Conservation (phyloP, 2,113 vertebrate species). For the Saguinus imperator region DNA sequence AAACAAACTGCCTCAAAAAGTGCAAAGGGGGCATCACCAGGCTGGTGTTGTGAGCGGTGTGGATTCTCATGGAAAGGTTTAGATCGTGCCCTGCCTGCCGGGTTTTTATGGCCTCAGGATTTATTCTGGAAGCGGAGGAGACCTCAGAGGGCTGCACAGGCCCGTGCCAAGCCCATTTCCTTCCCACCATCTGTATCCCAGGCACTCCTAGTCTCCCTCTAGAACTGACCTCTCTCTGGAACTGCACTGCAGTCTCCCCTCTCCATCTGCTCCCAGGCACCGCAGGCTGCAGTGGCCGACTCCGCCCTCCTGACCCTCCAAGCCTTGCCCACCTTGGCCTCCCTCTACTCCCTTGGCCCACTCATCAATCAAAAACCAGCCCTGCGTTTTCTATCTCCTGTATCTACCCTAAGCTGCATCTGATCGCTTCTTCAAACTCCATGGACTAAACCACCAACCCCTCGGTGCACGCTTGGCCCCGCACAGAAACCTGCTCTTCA, state of each 20-base stretch:
- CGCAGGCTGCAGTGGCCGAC: too few relatives aligned
- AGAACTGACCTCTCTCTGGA: neutral
- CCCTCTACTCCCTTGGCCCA: neutral
- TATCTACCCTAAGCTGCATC: neutral
- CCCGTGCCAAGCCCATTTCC: neutral
- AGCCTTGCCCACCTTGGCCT: neutral
- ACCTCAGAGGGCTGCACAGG: neutral
- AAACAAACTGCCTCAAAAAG: neutral
- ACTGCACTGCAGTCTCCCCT: neutral
- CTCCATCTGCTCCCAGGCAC: neutral
- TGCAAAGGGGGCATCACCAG: neutral
- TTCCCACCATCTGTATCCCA: neutral
- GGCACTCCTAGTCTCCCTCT: neutral
- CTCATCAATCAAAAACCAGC: neutral
- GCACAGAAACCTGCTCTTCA: neutral
- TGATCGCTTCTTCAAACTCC: neutral
- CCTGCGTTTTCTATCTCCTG: neutral
- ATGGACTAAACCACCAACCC: neutral
- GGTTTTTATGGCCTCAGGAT: neutral
- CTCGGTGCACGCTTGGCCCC: neutral
- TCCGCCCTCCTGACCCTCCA: neutral
- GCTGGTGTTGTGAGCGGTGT: neutral
- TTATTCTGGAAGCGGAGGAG: neutral
- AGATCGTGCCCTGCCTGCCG: neutral
- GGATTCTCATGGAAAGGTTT: neutral